Evolutionary conservation across 2,888 invertebrate genomes (phyloP), one percentile per base, ranked within the genome.

Genomic region (Parapristionchus giblindavisi): DNA sequence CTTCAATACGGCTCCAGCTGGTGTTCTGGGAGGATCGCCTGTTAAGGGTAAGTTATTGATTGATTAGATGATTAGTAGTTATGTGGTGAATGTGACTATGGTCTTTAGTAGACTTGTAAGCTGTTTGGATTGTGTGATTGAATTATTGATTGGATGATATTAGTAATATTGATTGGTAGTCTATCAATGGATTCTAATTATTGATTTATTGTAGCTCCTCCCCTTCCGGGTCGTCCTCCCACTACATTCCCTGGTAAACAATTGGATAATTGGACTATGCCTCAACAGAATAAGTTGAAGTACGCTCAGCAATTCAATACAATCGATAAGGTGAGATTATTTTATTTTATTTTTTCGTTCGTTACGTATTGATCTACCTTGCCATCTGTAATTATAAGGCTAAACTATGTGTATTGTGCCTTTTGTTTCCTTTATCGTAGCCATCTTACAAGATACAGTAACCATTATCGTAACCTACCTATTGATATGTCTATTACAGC

Each of bases 221-320:
- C 70, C 52, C 36, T 70, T 17, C 54, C 70, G 11, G 70, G 70
- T 36, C 70, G 70, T 34, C 48, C 65, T 14, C 75, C 72, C 5
- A 34, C 65, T 2, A 11, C 29, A 21, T 77, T 78, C 51, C 77
- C 79, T 3, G 81, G 81, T 8, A 81, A 81, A 24, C 83, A 84
- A 68, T 63, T 81, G 8, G 83, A 80, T 78, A 87, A 88, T 58
- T 88, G 88, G 88, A 75, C 82, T 1, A 83, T 88, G 71, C 87
- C 88, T 0, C 85, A 87, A 56, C 76, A 79, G n/a, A 71, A 77
- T 38, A 85, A 85, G 56, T 79, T 88, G 36, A 84, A 83, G 71
- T 88, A 86, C 73, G 79, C 81, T 29, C 88, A 88, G 72, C 78
- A 85, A 34, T 88, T 88, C 81, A 88, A 87, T 71, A 77, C 81